These are phyloP conservation scores for Haemorhous mexicanus DNA, from an alignment of 2,113 vertebrate genomes.

Conservation along the genomic window DNA sequence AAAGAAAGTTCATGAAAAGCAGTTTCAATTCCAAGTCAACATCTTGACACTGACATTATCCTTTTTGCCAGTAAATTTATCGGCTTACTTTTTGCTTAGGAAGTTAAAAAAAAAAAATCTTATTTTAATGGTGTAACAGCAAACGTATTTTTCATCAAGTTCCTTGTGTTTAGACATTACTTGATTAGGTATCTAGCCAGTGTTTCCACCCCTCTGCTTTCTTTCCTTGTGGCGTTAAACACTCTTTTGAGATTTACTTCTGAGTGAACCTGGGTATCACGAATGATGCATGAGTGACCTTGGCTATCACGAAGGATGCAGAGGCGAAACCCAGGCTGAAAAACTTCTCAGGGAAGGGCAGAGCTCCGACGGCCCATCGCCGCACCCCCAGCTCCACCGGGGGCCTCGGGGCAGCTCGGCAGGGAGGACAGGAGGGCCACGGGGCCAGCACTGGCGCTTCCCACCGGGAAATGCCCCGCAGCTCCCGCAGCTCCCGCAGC, in stretches of 20 bases:
- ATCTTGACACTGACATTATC: too few species aligned
- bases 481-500: accelerated
- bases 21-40: neutral
- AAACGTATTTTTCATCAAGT: accelerated
- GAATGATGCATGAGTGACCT: neutral
- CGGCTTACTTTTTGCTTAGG: neutral
- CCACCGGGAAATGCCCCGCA: accelerated
- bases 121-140: neutral
- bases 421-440: too few species aligned
- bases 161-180: neutral
- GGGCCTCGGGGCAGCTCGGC: too few species aligned
- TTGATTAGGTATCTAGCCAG: neutral
- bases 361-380: neutral
- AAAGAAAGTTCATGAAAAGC: neutral
- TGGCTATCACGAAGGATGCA: accelerated
- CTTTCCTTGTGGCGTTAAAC: neutral
- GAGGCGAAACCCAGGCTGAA: neutral
- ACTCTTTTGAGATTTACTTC: neutral
- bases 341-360: neutral
- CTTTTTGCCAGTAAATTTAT: neutral
- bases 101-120: neutral
- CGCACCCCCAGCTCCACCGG: accelerated
- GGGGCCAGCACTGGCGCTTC: accelerated
- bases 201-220: neutral
- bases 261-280: accelerated